Evolutionary conservation across 1,140 invertebrate species (phyloP), one percentile per base, ranked within the genome.

Genomic region (Mamestra configurata): DNA sequence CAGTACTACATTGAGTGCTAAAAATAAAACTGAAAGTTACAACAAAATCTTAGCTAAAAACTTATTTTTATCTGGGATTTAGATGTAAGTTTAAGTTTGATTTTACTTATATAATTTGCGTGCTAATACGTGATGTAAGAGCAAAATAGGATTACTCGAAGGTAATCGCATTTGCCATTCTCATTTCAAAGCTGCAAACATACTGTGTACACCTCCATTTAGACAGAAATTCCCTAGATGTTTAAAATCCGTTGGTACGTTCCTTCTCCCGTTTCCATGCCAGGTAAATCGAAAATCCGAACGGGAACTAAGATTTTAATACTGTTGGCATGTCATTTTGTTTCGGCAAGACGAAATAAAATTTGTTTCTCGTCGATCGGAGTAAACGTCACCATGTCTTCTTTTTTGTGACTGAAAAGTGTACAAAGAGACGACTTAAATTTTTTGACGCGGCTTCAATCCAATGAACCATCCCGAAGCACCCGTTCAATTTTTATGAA

Each of bases 101-200:
- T n/a, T n/a, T n/a, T n/a, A n/a, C n/a, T n/a, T n/a, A n/a, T 43
- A 43, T 43, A 43, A 66, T 46, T 46, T 46, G 4, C 37, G 10
- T 10, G n/a, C n/a, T 35, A 31, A 15, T 31, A 13, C 46, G 35
- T 11, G 8, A n/a, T n/a, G n/a, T 40, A 8, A 20, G 18, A 31
- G 68, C 35, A 20, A 57, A 61, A 49, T 76, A 49, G 22, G 37
- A 61, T 76, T 64, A 46, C 22, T 37, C 20, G 55, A 13, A 61
- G 0, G 20, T 76, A 61, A 61, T 61, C 57, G 43, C 57, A 76
- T 76, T 76, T 49, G 0, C 18, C 22, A 57, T 1, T 64, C 43
- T 20, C 73, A 31, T 64, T 43, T 49, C 27, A 64, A 43, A 31
- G n/a, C 0, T 64, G 7, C 35, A 64, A 61, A 64, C 57, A 13